Conservation (phyloP, 2,113 vertebrate species). For the Trochalopteron elliotii region DNA sequence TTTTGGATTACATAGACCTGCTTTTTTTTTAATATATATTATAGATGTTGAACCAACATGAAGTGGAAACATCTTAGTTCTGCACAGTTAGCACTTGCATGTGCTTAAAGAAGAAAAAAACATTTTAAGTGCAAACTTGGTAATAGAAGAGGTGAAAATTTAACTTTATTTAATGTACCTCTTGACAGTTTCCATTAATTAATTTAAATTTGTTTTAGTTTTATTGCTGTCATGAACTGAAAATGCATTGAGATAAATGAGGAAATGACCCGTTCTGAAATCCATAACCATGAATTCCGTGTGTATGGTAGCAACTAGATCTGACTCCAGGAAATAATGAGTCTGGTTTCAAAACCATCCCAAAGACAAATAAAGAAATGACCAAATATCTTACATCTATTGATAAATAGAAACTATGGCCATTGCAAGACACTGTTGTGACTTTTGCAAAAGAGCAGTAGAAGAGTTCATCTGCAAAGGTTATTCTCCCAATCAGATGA, state of each 20-base stretch:
- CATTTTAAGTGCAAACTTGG: not conserved
- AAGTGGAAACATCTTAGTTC: not conserved
- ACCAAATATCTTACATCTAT: not conserved
- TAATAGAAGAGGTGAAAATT: not conserved
- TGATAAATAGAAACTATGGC: not conserved
- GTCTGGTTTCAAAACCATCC: not conserved
- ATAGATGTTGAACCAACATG: not conserved
- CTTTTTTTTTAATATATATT: not conserved
- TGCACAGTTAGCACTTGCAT: not conserved
- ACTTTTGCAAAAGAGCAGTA: not conserved
- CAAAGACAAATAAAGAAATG: not conserved
- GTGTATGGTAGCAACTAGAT: not conserved
- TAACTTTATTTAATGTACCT: not conserved
- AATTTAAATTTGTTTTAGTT: not conserved
- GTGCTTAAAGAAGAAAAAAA: not conserved
- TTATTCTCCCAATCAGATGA: conserved; percentile 21
- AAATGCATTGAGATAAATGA: not conserved
- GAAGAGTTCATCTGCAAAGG: conserved; percentile 3
- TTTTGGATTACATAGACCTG: not conserved
- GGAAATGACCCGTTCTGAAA: not conserved
- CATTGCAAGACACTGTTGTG: not conserved
- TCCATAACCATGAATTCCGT: accelerated
- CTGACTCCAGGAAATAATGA: not conserved
- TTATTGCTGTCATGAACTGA: not conserved
- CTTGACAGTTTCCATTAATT: not conserved